Percentiles rank a stretch among this genome's conserved stretches.
Conservation (phyloP, 2,113 vertebrate genomes). For the Myanophis thanlyinensis region DNA sequence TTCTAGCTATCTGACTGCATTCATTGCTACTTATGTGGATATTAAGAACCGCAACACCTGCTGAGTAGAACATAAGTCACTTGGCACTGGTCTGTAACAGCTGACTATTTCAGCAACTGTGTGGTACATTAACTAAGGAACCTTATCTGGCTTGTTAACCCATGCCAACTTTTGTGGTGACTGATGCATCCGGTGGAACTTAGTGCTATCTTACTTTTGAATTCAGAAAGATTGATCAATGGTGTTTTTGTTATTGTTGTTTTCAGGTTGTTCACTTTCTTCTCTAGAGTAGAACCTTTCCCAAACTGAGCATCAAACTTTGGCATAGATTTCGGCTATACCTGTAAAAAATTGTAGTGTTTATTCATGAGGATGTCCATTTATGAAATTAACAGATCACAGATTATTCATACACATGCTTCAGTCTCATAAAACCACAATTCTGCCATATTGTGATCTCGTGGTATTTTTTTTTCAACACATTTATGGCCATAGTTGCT, state of each 20-base stretch:
- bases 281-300: not conserved
- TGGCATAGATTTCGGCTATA: not conserved
- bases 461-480: not conserved
- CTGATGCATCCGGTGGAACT: not conserved
- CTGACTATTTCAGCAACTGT: not conserved
- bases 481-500: not conserved
- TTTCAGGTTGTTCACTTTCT: not conserved
- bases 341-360: not conserved
- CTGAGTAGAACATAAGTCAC: not conserved
- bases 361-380: not conserved
- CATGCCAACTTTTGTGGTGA: not conserved
- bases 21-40: not conserved
- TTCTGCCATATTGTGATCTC: not conserved
- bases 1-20: not conserved
- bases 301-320: not conserved
- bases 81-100: not conserved
- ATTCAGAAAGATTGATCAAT: not conserved
- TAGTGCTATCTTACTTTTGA: not conserved
- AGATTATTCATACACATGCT: not conserved
- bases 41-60: not conserved
- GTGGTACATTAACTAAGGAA: not conserved
- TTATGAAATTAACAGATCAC: not conserved
- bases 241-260: not conserved
- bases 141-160: not conserved
- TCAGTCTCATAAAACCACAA: not conserved